phyloP scores from a whole-genome alignment of 2,797 vertebrate genomes.

The Micromesistius poutassou region DNA sequence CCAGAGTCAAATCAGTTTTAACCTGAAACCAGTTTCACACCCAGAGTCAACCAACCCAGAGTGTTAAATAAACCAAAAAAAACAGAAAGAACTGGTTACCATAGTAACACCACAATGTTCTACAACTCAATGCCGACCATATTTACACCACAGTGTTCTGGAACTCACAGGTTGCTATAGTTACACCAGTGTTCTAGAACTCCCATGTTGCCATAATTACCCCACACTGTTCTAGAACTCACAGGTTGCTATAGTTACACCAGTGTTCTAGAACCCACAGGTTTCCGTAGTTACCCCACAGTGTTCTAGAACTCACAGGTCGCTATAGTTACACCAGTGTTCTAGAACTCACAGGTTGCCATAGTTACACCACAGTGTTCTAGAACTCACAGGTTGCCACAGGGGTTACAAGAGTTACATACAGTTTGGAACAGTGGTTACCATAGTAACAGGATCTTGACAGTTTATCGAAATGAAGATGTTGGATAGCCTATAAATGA shows the following conservation, averaged over 20 bases:
- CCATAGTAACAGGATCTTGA: conserved; percentile 1
- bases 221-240: neutral
- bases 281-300: neutral
- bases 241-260: neutral
- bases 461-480: neutral
- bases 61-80: neutral
- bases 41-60: neutral
- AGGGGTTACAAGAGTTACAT: conserved; percentile 4
- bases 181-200: neutral
- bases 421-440: conserved; percentile 2
- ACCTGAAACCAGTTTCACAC: neutral
- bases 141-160: neutral
- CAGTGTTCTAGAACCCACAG: too few species aligned
- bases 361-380: conserved; percentile 3
- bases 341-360: neutral
- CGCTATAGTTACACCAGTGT: too few species aligned
- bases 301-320: neutral
- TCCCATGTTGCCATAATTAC: too few species aligned
- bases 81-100: neutral
- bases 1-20: too few species aligned
- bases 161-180: too few species aligned
- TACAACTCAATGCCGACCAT: too few species aligned
- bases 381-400: neutral
- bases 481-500: neutral
- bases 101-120: neutral